These are phyloP conservation scores for Drosophila fungiperda DNA, from an alignment of 2,888 invertebrate genomes.

Conservation along the genomic window DNA sequence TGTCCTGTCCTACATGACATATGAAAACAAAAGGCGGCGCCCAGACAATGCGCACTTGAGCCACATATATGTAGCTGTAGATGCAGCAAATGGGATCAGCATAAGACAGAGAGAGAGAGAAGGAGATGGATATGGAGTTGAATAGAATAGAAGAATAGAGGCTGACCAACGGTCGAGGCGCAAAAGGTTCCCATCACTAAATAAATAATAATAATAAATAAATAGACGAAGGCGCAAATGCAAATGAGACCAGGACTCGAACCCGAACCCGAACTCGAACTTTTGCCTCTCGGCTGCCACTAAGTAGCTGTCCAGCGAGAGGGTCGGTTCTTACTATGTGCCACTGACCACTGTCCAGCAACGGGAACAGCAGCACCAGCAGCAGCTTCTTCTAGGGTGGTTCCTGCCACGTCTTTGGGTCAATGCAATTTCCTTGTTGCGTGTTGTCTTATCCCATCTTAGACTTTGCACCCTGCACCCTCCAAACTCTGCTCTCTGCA, in stretches of 20 bases:
- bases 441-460: conserved; percentile 1
- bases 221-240: conserved; percentile 68
- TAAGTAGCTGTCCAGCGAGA: conserved; percentile 38
- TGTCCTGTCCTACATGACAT: conserved; percentile 70
- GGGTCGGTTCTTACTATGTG: conserved; percentile 10
- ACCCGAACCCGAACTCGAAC: conserved; percentile 5
- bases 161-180: conserved; percentile 55
- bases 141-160: conserved; percentile 10
- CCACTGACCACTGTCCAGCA: conserved; percentile 57
- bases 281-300: conserved; percentile 5
- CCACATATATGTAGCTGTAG: background rate
- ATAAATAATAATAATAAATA: conserved; percentile 47
- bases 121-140: background rate
- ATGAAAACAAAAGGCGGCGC: conserved; percentile 66
- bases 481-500: conserved; percentile 2
- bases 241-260: conserved; percentile 53
- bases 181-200: conserved; percentile 53
- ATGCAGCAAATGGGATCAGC: conserved; percentile 27
- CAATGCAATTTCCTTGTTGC: conserved; percentile 57
- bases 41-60: conserved; percentile 40
- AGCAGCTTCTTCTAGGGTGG: conserved; percentile 24
- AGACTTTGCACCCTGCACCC: background rate
- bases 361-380: conserved; percentile 17
- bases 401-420: conserved; percentile 35
- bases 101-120: conserved; percentile 5